Conservation (phyloP, 2,113 vertebrate genomes). For the Damaliscus lunatus region DNA sequence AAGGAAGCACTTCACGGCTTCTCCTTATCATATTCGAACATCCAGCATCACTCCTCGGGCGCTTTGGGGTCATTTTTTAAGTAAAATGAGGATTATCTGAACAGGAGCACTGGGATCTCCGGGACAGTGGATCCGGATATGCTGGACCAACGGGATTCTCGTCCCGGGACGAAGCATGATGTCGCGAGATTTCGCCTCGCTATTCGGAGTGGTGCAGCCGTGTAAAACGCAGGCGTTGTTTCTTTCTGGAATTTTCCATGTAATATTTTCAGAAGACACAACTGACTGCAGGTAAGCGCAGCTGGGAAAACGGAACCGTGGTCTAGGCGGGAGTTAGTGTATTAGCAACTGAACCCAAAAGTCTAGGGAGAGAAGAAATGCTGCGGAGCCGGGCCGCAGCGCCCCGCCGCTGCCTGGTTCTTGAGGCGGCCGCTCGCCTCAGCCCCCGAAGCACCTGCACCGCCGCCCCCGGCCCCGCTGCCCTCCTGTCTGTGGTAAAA, state of each 20-base stretch:
- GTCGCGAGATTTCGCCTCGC: neutral
- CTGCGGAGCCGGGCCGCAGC: accelerated
- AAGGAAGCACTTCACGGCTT: neutral
- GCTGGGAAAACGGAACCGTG: neutral
- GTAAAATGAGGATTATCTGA: neutral
- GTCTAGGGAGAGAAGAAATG: neutral
- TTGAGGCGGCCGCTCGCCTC: neutral
- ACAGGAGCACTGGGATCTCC: neutral
- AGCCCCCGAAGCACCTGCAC: neutral
- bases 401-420: neutral
- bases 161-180: accelerated
- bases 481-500: neutral
- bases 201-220: accelerated
- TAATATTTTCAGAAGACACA: neutral
- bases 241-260: neutral
- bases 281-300: neutral
- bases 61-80: neutral
- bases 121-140: neutral
- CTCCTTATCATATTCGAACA: neutral
- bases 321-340: neutral
- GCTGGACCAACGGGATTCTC: neutral
- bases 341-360: neutral
- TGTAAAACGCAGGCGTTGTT: neutral
- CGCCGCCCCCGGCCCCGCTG: neutral
- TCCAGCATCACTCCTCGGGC: neutral